phyloP scores from a whole-genome alignment of 2,888 invertebrate species.

The Branchellion lobata region DNA sequence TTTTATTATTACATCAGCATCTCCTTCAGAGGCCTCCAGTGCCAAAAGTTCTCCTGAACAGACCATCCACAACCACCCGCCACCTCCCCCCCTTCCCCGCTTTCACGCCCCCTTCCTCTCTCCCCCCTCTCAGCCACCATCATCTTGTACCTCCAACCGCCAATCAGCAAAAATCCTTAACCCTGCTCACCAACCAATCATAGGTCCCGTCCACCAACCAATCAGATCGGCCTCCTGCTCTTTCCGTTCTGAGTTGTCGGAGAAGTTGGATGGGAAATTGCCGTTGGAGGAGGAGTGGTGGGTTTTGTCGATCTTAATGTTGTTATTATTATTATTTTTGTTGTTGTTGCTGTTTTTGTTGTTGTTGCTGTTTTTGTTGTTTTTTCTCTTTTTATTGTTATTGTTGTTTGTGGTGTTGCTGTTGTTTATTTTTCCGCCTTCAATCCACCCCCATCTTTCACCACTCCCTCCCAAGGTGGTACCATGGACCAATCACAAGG shows the following conservation, averaged over 20 bases:
- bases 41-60: not conserved
- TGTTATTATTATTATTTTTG: too few species aligned
- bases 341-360: not conserved
- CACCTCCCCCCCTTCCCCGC: not conserved
- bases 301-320: not conserved
- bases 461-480: slow-evolving; percentile 69
- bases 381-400: not conserved
- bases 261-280: slow-evolving; percentile 31
- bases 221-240: not conserved
- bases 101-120: not conserved
- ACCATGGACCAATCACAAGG: slow-evolving; percentile 87
- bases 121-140: not conserved
- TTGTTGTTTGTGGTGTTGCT: not conserved
- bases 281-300: slow-evolving; percentile 38
- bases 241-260: slow-evolving; percentile 2
- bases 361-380: not conserved
- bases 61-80: not conserved
- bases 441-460: too few species aligned
- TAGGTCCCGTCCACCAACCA: not conserved
- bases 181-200: slow-evolving; percentile 2
- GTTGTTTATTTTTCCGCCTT: too few species aligned
- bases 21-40: not conserved
- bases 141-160: not conserved
- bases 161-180: slow-evolving; percentile 7
- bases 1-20: not conserved